A percentile compares a stretch with the other conserved stretches of the same genome.
These are phyloP conservation scores for Nothoprocta perdicaria DNA, from an alignment of 2,113 vertebrate genomes.

Conservation along the genomic window DNA sequence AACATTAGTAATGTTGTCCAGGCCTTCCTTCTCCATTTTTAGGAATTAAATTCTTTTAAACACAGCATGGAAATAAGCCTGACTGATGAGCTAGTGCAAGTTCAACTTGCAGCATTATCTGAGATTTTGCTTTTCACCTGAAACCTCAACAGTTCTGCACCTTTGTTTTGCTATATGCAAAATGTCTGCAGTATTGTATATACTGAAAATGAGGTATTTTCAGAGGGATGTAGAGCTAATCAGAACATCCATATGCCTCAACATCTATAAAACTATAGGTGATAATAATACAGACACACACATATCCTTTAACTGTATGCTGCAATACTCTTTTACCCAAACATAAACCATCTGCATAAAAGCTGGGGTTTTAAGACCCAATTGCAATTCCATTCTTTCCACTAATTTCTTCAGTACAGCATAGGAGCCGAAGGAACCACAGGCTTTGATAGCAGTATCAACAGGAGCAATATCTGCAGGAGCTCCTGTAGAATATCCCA, in stretches of 20 bases:
- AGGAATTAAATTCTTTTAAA: constrained; percentile 43
- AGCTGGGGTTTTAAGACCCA: neutral
- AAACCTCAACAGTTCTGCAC: neutral
- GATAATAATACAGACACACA: neutral
- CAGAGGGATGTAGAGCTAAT: neutral
- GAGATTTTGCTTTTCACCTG: neutral
- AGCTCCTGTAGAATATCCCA: neutral
- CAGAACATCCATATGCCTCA: neutral
- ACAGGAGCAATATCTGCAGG: neutral
- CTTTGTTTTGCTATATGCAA: neutral
- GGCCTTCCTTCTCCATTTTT: constrained; percentile 39
- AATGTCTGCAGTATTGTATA: neutral
- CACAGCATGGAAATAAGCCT: neutral
- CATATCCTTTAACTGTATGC: neutral
- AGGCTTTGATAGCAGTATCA: neutral
- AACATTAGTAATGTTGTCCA: constrained; percentile 47
- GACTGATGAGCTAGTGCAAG: neutral
- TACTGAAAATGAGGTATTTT: neutral
- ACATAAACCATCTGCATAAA: neutral
- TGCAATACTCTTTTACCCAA: neutral
- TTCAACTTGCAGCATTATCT: neutral
- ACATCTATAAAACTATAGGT: neutral
- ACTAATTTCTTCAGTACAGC: neutral
- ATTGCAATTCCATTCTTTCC: neutral
- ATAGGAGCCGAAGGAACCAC: neutral